Base-by-base conservation (phyloP, 1,140 invertebrate species). In the Amyelois transitella region DNA sequence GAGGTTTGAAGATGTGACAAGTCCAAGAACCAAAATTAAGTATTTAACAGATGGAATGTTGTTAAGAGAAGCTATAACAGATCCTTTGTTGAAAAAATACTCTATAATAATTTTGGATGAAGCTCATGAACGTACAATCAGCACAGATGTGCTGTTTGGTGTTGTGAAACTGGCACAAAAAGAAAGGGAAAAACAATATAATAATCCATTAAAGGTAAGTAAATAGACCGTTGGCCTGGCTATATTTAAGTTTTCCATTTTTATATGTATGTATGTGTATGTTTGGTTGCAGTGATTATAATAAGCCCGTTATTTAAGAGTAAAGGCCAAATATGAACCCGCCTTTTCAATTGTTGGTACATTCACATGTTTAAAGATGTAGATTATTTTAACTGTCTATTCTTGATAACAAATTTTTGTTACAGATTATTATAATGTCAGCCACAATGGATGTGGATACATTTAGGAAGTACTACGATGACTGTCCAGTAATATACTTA, bases 41-140 rank as follows among this genome's bases (percentile, higher is more conserved):
- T 99, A 94, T 88, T 88, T 98, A 69, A 99, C 97, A 47, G 98
- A 99, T 90, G 98, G 98, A 57, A 98, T 98, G 95, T 88, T 99
- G 61, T 88, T 99, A 0, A 84, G 97, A 60, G 97, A 99, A 88
- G 94, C 96, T 1, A 94, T 98, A 77, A 78, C 82, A 56, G 94
- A 96, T 81, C 91, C 91, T 38, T 81, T 92, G 14, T 71, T 96
- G 2, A 91, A 89, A 51, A 92, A 92, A 60, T 99, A 99, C 81
- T 93, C 92, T 14, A 88, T 96, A 19, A 91, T 99, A 8, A 94
- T 99, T 58, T 86, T 99, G 19, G 98, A 99, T 89, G 98, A 99
- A 89, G 97, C 96, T 58, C 98, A 99, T 81, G 98, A 99, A 88
- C 89, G 97, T 50, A 98, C 97, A 1, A 92, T 99, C 3, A 94